These are phyloP conservation scores for Galago senegalensis DNA, from an alignment of 2,797 vertebrate species.

Conservation along the genomic window DNA sequence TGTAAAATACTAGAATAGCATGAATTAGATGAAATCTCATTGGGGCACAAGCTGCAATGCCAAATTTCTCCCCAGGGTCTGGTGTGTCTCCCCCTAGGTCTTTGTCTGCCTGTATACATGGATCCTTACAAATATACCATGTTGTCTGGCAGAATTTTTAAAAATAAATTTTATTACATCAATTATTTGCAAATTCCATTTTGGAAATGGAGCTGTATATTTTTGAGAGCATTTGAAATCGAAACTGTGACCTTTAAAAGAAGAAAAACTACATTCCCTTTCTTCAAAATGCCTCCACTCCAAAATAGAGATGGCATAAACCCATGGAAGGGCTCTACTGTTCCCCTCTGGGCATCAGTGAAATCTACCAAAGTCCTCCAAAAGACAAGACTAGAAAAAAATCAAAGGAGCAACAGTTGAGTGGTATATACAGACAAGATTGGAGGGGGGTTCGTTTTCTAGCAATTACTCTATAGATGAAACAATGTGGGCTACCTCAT, in stretches of 20 bases:
- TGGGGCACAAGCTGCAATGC: background rate
- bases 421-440: background rate
- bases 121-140: background rate
- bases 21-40: slow-evolving; percentile 31
- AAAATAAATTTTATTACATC: background rate
- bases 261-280: slow-evolving; percentile 11
- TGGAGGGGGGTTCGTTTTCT: background rate
- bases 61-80: background rate
- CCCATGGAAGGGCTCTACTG: background rate
- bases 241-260: slow-evolving; percentile 15
- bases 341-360: background rate
- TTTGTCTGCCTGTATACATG: background rate
- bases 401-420: background rate
- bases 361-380: background rate
- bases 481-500: background rate
- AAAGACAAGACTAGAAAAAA: background rate
- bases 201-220: background rate
- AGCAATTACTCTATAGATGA: background rate
- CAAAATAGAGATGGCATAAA: background rate
- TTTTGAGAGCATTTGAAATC: background rate
- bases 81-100: background rate
- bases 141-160: background rate
- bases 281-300: background rate
- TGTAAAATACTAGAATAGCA: slow-evolving; percentile 7
- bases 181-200: background rate